These are phyloP conservation scores for Sinelater perroti DNA, from an alignment of 2,888 invertebrate genomes.

Conservation along the genomic window DNA sequence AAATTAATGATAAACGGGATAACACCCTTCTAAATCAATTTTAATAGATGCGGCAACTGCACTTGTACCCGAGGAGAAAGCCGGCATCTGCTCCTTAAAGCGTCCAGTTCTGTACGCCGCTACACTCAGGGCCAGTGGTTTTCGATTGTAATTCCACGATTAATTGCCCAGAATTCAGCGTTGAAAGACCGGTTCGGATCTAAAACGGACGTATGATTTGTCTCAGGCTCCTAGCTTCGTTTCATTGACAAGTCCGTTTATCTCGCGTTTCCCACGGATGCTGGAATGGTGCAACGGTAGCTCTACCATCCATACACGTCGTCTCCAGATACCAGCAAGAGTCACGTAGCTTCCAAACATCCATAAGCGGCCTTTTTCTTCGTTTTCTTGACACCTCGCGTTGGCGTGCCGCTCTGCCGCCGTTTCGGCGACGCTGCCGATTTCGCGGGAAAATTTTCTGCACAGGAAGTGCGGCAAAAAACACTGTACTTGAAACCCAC, in stretches of 20 bases:
- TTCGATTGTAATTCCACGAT: slow-evolving; percentile 31
- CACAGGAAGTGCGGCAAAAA: too few species aligned
- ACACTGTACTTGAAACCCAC: too few species aligned
- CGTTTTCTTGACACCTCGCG: slow-evolving; percentile 1
- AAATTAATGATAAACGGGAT: too few species aligned
- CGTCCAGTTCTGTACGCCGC: too few species aligned
- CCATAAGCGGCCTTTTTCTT: slow-evolving; percentile 16
- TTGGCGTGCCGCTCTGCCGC: too few species aligned
- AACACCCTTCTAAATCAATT: too few species aligned
- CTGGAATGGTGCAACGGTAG: slow-evolving; percentile 47
- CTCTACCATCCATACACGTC: slow-evolving; percentile 48
- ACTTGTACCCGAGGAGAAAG: too few species aligned
- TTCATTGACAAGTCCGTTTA: slow-evolving; percentile 51
- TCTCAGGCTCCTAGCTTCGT: slow-evolving; percentile 40
- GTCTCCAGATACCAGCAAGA: slow-evolving; percentile 45
- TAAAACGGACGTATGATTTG: slow-evolving; percentile 43
- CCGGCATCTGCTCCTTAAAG: too few species aligned
- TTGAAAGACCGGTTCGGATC: slow-evolving; percentile 41
- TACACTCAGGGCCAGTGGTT: slow-evolving; percentile 9
- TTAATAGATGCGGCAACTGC: too few species aligned
- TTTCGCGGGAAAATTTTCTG: too few species aligned
- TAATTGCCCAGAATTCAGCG: slow-evolving; percentile 34
- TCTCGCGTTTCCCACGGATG: slow-evolving; percentile 50
- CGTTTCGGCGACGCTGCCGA: too few species aligned
- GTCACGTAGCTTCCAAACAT: slow-evolving; percentile 42